Base-by-base conservation (phyloP, 2,888 invertebrate species). In the Adelphocoris suturalis region DNA sequence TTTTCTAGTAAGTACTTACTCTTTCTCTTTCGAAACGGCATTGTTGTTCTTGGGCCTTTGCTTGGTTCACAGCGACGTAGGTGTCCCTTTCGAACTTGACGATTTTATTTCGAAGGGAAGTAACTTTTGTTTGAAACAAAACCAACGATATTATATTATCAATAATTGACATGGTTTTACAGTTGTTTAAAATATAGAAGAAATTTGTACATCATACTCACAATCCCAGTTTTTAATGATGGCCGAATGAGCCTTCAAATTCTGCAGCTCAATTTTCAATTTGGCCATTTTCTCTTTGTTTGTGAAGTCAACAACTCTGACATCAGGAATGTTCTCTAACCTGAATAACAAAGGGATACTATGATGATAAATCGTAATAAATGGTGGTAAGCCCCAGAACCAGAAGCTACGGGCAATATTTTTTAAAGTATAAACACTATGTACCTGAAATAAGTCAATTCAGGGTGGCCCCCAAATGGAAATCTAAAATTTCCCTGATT, bases 71-170 rank as follows among this genome's bases (percentile, higher is more conserved):
- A 52, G 86, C 61, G 0, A 47, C 16, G 55, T 90, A 84, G 13
- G 80, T 68, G 13, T 91, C 90, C 82, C 90, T 89, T 84, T 91
- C 91, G 14, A 37, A 47, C 46, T 91, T 89, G 55, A 90, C 52
- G 0, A 90, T 28, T n/a, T 78, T 47, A 0, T 90, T 80, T n/a
- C 90, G 88, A 80, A 91, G 81, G 52, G 85, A 88, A 27, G 57
- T 80, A 80, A 80, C 78, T 80, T 12, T 5, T 7, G 27, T n/a
- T 16, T 57, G n/a, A 57, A n/a, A 57, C 16, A 23, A 0, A 68
- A 23, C 19, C 5, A 23, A 7, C 68, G 11, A 13, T 9, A 61
- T 61, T 11, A 11, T 2, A 7, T 16, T 2, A 16, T 12, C 12
- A 14, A 52, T 11, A 52, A 52, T 27, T 9, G 27, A 75, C 3